Evolutionary conservation across 1,140 invertebrate species (phyloP).

Genomic region (Zaprionus africanus): DNA sequence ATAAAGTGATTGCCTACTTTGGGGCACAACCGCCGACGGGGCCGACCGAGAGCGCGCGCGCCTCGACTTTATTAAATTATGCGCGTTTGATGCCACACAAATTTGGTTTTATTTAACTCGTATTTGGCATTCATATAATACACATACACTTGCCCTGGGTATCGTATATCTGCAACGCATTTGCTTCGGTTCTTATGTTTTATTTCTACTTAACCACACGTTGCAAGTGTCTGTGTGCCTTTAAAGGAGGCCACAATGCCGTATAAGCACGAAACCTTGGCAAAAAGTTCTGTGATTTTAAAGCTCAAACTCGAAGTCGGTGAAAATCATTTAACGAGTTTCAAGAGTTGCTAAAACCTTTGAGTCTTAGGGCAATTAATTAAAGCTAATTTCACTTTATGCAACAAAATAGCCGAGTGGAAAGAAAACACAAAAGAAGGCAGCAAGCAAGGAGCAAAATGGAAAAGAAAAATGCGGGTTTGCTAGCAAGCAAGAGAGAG

Average conservation of each 20-base stretch:
- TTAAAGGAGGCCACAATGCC: background rate
- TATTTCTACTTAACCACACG: background rate
- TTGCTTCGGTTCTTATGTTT: background rate
- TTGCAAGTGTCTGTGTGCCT: background rate
- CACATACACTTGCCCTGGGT: conserved; percentile 23
- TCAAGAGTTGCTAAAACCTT: conserved; percentile 5
- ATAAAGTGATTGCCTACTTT: conserved; percentile 61
- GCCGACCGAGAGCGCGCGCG: conserved; percentile 1
- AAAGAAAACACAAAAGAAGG: background rate
- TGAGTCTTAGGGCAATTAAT: conserved; percentile 1
- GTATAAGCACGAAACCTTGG: too few relatives aligned
- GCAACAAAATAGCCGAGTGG: background rate
- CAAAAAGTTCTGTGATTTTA: background rate
- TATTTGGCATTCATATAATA: conserved; percentile 19
- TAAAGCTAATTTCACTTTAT: conserved; percentile 4
- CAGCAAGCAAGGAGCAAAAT: background rate
- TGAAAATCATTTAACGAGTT: conserved; percentile 2
- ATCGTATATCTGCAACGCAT: background rate
- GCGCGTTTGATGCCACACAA: conserved; percentile 56
- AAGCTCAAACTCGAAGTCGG: background rate
- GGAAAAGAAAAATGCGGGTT: background rate
- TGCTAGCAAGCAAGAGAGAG: conserved; percentile 3
- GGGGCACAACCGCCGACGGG: conserved; percentile 22
- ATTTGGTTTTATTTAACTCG: conserved; percentile 44
- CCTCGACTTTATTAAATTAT: conserved; percentile 56